Conservation (phyloP, 2,888 invertebrate genomes). For the Luffia ferchaultella region DNA sequence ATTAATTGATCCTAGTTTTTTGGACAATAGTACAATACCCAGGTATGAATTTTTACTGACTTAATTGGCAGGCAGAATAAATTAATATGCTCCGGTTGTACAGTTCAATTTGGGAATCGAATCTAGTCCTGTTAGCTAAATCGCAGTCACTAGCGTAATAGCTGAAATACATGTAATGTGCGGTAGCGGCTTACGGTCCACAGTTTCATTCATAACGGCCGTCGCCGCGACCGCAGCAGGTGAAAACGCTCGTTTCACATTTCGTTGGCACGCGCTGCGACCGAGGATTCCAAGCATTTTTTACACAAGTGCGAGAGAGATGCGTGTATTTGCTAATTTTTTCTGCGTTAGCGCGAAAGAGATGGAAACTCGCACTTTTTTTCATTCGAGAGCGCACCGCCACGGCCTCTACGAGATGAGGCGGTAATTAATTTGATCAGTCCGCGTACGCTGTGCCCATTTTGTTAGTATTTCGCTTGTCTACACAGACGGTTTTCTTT, state of each 20-base stretch:
- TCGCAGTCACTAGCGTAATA: no score
- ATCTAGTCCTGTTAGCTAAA: no score
- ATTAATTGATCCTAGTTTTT: no score
- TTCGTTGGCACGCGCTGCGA: slow-evolving; percentile 44
- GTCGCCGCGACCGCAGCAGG: slow-evolving; percentile 21
- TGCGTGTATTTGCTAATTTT: slow-evolving; percentile 10
- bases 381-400: slow-evolving; percentile 31
- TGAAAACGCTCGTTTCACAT: slow-evolving; percentile 53
- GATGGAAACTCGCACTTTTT: slow-evolving; percentile 27
- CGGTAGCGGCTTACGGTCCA: background rate
- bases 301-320: slow-evolving; percentile 21
- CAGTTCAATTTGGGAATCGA: no score
- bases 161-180: no score
- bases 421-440: slow-evolving; percentile 63
- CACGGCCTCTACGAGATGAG: slow-evolving; percentile 37
- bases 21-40: no score
- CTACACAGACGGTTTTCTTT: slow-evolving; percentile 17
- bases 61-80: no score
- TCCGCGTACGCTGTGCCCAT: slow-evolving; percentile 37
- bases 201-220: background rate
- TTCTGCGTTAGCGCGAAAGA: slow-evolving; percentile 17
- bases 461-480: slow-evolving; percentile 26
- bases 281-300: slow-evolving; percentile 42
- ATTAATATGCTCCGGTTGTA: no score
- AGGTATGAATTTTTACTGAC: no score